Conservation (phyloP, 1,140 invertebrate genomes). For the Drosophila sucinea region DNA sequence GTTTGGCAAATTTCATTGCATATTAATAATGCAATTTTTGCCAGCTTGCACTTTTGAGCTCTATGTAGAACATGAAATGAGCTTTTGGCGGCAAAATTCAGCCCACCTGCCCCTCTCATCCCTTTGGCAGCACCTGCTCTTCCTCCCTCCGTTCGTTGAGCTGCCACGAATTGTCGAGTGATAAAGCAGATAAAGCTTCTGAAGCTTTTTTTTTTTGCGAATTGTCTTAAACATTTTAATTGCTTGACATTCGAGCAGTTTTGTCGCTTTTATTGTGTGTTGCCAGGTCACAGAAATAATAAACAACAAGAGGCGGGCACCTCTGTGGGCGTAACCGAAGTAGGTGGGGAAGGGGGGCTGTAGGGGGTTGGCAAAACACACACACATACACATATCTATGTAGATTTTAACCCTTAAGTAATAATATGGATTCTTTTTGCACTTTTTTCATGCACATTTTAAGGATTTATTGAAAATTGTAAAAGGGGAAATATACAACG, state of each 20-base stretch:
- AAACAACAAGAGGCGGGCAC: conserved; percentile 63
- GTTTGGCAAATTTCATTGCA: conserved; percentile 78
- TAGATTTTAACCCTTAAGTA: conserved; percentile 76
- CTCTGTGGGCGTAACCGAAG: conserved; percentile 49
- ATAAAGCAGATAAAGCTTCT: conserved; percentile 34
- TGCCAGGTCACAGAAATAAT: conserved; percentile 71
- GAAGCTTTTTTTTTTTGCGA: conserved; percentile 52
- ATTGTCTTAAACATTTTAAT: conserved; percentile 79
- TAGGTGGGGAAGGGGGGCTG: background rate
- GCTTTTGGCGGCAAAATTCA: conserved; percentile 38
- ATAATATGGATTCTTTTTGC: conserved; percentile 46
- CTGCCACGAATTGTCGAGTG: background rate
- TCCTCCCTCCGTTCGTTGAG: background rate
- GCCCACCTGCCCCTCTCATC: conserved; percentile 8
- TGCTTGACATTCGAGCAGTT: conserved; percentile 50
- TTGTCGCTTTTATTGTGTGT: conserved; percentile 38
- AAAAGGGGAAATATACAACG: conserved; percentile 23
- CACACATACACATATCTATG: background rate
- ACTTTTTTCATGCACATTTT: conserved; percentile 48
- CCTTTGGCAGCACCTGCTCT: conserved; percentile 11
- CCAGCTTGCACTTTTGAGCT: conserved; percentile 41
- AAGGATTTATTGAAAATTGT: conserved; percentile 61
- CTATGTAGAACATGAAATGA: conserved; percentile 33
- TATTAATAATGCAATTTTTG: conserved; percentile 78
- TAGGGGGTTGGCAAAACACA: background rate